Evolutionary conservation across 2,888 invertebrate genomes (phyloP).

Genomic region (Nymphalis urticae): DNA sequence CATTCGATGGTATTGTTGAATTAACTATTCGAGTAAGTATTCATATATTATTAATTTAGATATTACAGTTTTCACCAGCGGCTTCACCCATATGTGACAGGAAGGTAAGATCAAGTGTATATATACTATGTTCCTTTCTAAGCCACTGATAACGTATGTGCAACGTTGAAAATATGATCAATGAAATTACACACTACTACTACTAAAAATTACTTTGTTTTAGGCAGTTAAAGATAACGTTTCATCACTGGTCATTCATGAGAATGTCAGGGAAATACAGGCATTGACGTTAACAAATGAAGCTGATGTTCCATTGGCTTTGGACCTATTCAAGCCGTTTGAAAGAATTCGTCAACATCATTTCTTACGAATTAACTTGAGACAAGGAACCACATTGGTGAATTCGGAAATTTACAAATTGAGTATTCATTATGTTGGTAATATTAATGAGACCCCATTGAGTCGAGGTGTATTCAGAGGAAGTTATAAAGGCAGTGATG

Average conservation of each 20-base stretch:
- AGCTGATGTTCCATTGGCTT: slow-evolving; percentile 41
- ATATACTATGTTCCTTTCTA: too few relatives aligned
- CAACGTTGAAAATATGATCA: too few relatives aligned
- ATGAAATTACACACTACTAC: too few relatives aligned
- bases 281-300: slow-evolving; percentile 48
- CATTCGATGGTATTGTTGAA: slow-evolving; percentile 72
- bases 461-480: slow-evolving; percentile 74
- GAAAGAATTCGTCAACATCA: slow-evolving; percentile 58
- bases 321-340: slow-evolving; percentile 47
- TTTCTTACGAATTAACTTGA: slow-evolving; percentile 63
- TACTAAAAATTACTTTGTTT: slow-evolving; percentile 35
- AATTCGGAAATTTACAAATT: slow-evolving; percentile 52
- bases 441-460: slow-evolving; percentile 72
- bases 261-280: slow-evolving; percentile 61
- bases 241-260: slow-evolving; percentile 59
- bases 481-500: slow-evolving; percentile 56
- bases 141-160: too few relatives aligned
- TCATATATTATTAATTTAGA: background rate
- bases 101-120: too few relatives aligned
- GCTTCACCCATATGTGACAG: too few relatives aligned
- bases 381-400: slow-evolving; percentile 50
- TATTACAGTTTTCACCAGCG: too few relatives aligned
- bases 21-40: slow-evolving; percentile 62
- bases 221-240: slow-evolving; percentile 56
- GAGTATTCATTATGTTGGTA: slow-evolving; percentile 61